Conservation (phyloP, 2,888 invertebrate species). For the Catocala nupta region DNA sequence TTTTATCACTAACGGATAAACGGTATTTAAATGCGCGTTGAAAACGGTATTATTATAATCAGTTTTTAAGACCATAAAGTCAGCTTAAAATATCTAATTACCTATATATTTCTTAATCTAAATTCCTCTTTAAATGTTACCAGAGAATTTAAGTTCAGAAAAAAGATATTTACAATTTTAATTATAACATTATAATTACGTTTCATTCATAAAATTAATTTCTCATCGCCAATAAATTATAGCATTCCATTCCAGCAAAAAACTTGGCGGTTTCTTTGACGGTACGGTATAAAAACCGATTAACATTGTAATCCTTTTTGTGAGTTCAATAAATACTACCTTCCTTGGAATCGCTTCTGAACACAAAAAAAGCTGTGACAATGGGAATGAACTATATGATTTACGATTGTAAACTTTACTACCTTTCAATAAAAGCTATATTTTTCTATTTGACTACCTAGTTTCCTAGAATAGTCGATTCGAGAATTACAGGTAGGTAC, state of each 20-base stretch:
- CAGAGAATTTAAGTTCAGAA: background rate
- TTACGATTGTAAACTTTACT: conserved; percentile 31
- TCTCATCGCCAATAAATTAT: conserved; percentile 57
- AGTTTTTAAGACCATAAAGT: conserved; percentile 2
- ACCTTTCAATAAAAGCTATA: conserved; percentile 24
- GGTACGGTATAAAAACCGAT: conserved; percentile 62
- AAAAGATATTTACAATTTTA: conserved; percentile 12
- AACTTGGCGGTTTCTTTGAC: conserved; percentile 66
- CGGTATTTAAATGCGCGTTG: background rate
- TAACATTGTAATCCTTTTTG: conserved; percentile 76
- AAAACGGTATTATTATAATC: conserved; percentile 3
- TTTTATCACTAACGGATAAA: conserved; percentile 7
- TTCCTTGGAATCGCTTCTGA: conserved; percentile 67
- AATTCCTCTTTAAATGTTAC: background rate
- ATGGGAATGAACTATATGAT: conserved; percentile 18
- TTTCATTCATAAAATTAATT: conserved; percentile 44
- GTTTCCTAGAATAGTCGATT: conserved; percentile 46
- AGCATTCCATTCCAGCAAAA: conserved; percentile 51
- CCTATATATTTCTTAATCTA: background rate
- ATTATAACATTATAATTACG: conserved; percentile 33
- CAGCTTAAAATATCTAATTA: background rate
- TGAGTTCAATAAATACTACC: conserved; percentile 68
- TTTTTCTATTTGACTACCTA: conserved; percentile 29
- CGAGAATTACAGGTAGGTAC: conserved; percentile 40
- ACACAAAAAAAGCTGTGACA: conserved; percentile 59